A percentile compares a stretch with the other conserved stretches of the same genome.
phyloP scores from a whole-genome alignment of 2,888 invertebrate genomes.

The Phortica magna region DNA sequence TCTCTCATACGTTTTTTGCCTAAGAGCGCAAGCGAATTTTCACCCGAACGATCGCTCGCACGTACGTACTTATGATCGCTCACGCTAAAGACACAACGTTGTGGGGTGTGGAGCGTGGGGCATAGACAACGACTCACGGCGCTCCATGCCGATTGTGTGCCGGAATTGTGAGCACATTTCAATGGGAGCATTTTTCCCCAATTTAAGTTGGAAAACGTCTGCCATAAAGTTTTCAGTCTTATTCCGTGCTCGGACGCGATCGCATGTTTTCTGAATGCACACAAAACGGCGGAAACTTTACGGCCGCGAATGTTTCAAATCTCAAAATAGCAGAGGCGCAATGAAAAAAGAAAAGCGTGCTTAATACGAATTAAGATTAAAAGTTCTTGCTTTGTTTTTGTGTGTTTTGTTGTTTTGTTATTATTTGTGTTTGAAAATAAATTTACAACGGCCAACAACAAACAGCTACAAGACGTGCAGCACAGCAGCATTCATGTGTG shows the following conservation, averaged over 20 bases:
- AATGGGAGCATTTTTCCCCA: background rate
- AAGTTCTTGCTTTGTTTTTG: background rate
- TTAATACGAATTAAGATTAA: conserved; percentile 14
- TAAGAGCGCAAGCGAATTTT: no score
- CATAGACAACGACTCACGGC: no score
- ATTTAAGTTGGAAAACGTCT: background rate
- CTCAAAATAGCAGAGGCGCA: conserved; percentile 6
- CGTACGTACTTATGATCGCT: no score
- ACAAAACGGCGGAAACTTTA: conserved; percentile 56
- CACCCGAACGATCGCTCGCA: no score
- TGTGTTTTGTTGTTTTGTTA: background rate
- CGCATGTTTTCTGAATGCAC: conserved; percentile 37
- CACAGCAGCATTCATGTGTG: conserved; percentile 6
- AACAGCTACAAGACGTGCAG: background rate
- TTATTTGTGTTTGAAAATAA: conserved; percentile 29
- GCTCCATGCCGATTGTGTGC: no score
- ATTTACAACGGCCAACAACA: conserved; percentile 28
- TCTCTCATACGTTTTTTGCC: background rate
- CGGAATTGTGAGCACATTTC: background rate
- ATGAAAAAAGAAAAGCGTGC: conserved; percentile 8
- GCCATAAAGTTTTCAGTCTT: conserved; percentile 35
- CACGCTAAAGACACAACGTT: no score
- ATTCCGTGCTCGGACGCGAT: conserved; percentile 60
- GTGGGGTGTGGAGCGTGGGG: no score
- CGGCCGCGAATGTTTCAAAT: conserved; percentile 22